Conservation (phyloP, 2,113 vertebrate genomes). For the Pipra filicauda region DNA sequence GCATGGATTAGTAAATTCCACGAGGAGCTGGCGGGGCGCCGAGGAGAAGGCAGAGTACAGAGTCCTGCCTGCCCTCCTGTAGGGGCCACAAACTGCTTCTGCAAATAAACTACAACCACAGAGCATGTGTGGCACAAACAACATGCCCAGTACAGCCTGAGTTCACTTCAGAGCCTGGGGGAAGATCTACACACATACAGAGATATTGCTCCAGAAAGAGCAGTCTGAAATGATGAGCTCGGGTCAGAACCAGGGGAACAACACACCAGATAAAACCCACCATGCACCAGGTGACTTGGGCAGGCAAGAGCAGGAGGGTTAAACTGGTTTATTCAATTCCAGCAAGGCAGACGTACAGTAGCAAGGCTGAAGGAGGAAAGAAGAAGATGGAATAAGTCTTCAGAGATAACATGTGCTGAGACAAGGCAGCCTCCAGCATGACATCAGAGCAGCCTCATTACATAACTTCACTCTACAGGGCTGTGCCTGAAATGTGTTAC, state of each 20-base stretch:
- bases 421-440: not conserved
- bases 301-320: not conserved
- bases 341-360: not conserved
- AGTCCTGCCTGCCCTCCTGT: not conserved
- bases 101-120: not conserved
- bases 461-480: fast-evolving
- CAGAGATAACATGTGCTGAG: not conserved
- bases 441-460: not conserved
- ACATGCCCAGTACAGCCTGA: not conserved
- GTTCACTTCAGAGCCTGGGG: not conserved
- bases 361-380: not conserved
- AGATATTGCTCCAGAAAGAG: not conserved
- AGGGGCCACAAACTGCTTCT: not conserved
- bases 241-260: not conserved
- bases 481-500: not conserved
- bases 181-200: not conserved
- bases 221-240: not conserved
- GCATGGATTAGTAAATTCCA: not conserved
- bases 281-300: not conserved
- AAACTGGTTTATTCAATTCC: not conserved
- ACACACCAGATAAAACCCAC: not conserved
- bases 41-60: not conserved
- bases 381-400: not conserved
- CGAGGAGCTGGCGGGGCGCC: fast-evolving
- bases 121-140: not conserved